Percentiles rank a stretch among this genome's conserved stretches.
phyloP scores from a whole-genome alignment of 2,888 invertebrate species.

The Tuberolachnus salignus region DNA sequence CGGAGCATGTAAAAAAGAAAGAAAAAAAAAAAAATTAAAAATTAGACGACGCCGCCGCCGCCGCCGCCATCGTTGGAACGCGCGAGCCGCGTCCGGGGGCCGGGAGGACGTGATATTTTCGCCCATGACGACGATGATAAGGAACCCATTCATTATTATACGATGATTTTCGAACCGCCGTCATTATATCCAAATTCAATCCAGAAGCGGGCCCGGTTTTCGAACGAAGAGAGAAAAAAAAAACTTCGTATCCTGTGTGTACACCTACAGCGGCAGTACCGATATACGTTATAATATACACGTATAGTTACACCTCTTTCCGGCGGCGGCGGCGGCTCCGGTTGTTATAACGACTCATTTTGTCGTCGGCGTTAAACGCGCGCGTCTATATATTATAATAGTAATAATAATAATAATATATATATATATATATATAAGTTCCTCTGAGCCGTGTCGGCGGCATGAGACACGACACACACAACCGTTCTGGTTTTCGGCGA shows the following conservation, averaged over 20 bases:
- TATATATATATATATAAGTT: slow-evolving; percentile 37
- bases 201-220: slow-evolving; percentile 51
- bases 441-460: slow-evolving; percentile 45
- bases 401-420: too few relatives aligned
- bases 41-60: slow-evolving; percentile 39
- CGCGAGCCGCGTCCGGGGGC: not conserved
- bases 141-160: slow-evolving; percentile 52
- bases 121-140: slow-evolving; percentile 41
- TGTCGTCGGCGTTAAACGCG: slow-evolving; percentile 53
- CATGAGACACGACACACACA: slow-evolving; percentile 14
- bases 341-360: slow-evolving; percentile 50
- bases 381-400: slow-evolving; percentile 1
- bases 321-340: slow-evolving; percentile 42
- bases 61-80: slow-evolving; percentile 27
- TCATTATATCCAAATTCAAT: slow-evolving; percentile 16
- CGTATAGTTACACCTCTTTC: slow-evolving; percentile 42
- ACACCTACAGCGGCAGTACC: not conserved
- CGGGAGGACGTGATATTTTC: slow-evolving; percentile 48
- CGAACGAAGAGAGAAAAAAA: not conserved
- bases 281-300: not conserved
- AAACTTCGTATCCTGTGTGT: not conserved
- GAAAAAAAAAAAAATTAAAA: too few relatives aligned
- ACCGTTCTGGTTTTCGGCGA: slow-evolving; percentile 47
- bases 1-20: slow-evolving; percentile 17
- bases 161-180: slow-evolving; percentile 45